Conservation (phyloP, 2,113 vertebrate species). For the Meleagris gallopavo region DNA sequence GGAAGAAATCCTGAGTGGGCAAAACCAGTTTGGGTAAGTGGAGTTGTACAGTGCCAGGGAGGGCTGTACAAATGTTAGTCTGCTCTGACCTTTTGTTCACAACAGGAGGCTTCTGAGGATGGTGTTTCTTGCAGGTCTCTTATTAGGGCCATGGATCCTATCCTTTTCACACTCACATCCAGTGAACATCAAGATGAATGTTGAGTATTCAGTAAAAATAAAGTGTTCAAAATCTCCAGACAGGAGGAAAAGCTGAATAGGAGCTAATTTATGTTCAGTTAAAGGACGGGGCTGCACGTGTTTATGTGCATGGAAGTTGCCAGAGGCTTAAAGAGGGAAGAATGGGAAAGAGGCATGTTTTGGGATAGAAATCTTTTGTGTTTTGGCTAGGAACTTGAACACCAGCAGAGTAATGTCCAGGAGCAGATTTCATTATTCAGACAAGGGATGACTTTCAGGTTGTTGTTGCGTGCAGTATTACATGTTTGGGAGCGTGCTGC, state of each 20-base stretch:
- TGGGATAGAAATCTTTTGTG: not conserved
- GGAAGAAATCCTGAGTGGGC: not conserved
- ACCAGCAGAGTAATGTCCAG: accelerated
- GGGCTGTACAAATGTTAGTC: accelerated
- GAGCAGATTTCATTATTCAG: not conserved
- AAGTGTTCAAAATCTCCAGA: accelerated
- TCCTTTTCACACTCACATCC: not conserved
- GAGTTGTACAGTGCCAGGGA: not conserved
- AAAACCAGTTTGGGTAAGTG: not conserved
- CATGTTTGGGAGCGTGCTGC: not conserved
- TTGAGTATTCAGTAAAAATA: accelerated
- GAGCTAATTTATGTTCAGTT: accelerated
- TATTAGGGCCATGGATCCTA: accelerated
- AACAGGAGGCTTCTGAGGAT: not conserved
- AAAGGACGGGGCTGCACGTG: accelerated
- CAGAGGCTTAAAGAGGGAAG: not conserved
- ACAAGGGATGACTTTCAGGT: accelerated
- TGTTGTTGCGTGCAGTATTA: not conserved
- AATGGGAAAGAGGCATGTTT: not conserved
- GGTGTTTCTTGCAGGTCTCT: not conserved
- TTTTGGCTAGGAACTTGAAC: not conserved
- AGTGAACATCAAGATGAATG: accelerated
- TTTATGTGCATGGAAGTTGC: not conserved
- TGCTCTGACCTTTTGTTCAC: not conserved
- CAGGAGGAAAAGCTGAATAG: accelerated